These are phyloP conservation scores for Bradypodion pumilum DNA, from an alignment of 2,797 vertebrate genomes.

Conservation along the genomic window DNA sequence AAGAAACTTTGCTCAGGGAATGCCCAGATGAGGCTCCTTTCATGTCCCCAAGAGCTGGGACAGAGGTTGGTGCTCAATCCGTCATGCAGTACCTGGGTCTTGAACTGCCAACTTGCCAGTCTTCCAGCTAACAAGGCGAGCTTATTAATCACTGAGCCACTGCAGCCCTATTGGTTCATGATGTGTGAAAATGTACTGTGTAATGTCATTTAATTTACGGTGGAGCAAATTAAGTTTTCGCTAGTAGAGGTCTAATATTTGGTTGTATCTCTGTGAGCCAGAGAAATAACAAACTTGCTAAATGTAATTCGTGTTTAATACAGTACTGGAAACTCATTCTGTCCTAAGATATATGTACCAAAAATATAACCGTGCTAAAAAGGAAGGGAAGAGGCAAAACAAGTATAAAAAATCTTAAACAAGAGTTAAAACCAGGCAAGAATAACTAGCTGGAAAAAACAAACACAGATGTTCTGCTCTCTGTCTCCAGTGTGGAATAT, in stretches of 20 bases:
- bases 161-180: too few relatives aligned
- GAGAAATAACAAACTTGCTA: constrained; percentile 12
- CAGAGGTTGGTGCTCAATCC: too few relatives aligned
- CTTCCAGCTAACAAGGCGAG: too few relatives aligned
- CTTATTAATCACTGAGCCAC: too few relatives aligned
- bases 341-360: background rate
- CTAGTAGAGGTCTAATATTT: background rate
- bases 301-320: background rate
- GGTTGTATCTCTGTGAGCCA: background rate
- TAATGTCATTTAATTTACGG: background rate
- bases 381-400: too few relatives aligned
- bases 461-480: background rate
- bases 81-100: too few relatives aligned
- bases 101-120: too few relatives aligned
- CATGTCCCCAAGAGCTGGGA: too few relatives aligned
- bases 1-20: too few relatives aligned
- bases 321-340: background rate
- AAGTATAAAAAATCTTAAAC: background rate
- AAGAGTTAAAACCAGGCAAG: background rate
- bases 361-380: background rate
- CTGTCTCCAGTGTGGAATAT: constrained; percentile 86
- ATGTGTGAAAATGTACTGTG: background rate
- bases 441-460: background rate
- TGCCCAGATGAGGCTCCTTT: too few relatives aligned
- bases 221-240: background rate